These are phyloP conservation scores for Mungos mungo DNA, from an alignment of 2,113 vertebrate species.

Conservation along the genomic window DNA sequence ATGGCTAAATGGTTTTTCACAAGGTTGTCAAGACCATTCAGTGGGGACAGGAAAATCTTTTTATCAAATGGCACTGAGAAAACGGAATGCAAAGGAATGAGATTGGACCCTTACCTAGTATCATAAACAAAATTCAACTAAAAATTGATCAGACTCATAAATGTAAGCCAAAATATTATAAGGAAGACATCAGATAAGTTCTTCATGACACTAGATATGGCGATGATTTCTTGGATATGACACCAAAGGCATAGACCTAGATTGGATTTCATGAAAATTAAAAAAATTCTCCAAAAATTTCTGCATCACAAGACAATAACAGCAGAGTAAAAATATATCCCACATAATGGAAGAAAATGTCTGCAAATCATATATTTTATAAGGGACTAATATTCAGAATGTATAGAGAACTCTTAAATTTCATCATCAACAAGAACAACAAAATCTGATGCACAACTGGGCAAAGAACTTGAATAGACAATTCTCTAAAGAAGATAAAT, in stretches of 20 bases:
- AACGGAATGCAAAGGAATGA: neutral
- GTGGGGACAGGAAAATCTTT: neutral
- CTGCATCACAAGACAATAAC: neutral
- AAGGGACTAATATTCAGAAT: neutral
- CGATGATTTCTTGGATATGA: neutral
- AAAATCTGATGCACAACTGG: neutral
- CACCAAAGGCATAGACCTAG: neutral
- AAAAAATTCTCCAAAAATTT: neutral
- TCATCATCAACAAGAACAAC: neutral
- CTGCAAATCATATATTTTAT: neutral
- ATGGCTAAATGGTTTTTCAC: neutral
- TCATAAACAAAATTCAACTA: neutral
- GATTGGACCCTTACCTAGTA: neutral
- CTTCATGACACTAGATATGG: neutral
- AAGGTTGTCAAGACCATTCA: neutral
- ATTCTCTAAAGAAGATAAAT: neutral
- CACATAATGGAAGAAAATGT: neutral
- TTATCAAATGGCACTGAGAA: neutral
- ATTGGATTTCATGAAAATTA: neutral
- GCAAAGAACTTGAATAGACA: neutral
- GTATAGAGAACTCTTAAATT: neutral
- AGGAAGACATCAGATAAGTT: neutral
- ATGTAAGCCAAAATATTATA: neutral
- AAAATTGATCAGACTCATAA: neutral
- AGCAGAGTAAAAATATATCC: neutral